Percentiles rank a stretch among this genome's conserved stretches.
These are phyloP conservation scores for Myotis planiceps DNA, from an alignment of 2,797 vertebrate species.

Conservation along the genomic window DNA sequence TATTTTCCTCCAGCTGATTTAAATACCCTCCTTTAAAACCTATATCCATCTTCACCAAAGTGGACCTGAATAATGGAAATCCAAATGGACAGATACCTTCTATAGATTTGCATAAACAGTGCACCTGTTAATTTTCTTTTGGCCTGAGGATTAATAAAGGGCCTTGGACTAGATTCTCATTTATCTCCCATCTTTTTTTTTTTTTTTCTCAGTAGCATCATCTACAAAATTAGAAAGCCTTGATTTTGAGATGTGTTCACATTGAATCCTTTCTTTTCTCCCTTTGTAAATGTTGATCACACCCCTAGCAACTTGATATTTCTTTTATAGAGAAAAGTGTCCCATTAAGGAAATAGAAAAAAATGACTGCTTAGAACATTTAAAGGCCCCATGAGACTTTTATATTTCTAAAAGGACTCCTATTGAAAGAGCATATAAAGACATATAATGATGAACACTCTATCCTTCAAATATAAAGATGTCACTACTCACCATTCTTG, in stretches of 20 bases:
- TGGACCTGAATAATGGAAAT: slow-evolving; percentile 46
- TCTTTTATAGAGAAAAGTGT: background rate
- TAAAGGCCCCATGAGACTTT: background rate
- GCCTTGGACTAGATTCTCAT: slow-evolving; percentile 65
- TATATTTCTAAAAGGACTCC: background rate
- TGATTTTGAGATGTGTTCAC: slow-evolving; percentile 68
- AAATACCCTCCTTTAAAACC: slow-evolving; percentile 59
- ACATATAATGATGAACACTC: background rate
- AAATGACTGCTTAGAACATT: slow-evolving; percentile 3
- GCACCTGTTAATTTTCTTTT: slow-evolving; percentile 72
- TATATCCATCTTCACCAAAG: slow-evolving; percentile 64
- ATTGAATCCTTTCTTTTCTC: background rate
- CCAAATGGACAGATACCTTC: slow-evolving; percentile 38
- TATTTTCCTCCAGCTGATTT: slow-evolving; percentile 51
- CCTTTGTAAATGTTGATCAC: background rate
- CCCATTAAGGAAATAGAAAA: background rate
- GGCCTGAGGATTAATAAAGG: slow-evolving; percentile 69
- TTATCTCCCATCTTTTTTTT: slow-evolving; percentile 77
- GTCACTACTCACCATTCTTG: background rate
- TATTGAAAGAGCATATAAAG: background rate
- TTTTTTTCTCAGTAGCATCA: background rate
- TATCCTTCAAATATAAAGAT: background rate
- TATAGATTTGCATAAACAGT: slow-evolving; percentile 26
- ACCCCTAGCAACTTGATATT: background rate
- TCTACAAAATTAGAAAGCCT: slow-evolving; percentile 75